Evolutionary conservation across 2,797 vertebrate genomes (phyloP), one percentile per base, ranked within the genome.

Genomic region (Acanthis flammea): DNA sequence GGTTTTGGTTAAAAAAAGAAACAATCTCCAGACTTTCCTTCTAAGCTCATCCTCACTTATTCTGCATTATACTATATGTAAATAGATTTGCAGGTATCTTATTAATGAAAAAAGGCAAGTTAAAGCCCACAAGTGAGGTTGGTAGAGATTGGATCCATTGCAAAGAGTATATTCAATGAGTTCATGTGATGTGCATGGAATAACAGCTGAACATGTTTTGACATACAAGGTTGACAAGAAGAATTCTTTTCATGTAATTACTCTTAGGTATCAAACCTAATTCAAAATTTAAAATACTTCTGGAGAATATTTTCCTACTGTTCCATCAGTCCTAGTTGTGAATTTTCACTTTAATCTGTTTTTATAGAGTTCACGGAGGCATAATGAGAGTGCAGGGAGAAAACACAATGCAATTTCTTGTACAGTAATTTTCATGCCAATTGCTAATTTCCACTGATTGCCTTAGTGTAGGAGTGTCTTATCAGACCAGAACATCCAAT

Each of bases 371-470:
- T 81, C 6, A 7, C 23, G 35, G 90, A 62, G 9, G 19, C 62
- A 57, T 92, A 84, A 95, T 76, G 41, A 67, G 50, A 53, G 15
- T 25, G 23, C 2, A 22, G 37, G 21, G n/a, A 33, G 17, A 19
- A 9, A 82, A 89, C 6, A 6, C 22, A 54, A 33, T 0, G 3
- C 48, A 82, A 76, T 95, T 86, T 85, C 74, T 92, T 74, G 74
- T 81, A 57, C 31, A 33, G 88, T 72, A 85, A 90, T 94, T 95
- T 96, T 86, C 74, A 50, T 82, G 71, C 27, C 63, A 81, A 19
- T 71, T 82, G 65, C 78, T 80, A 33, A 86, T 92, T 94, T 89
- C 53, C 9, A 3, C 50, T 93, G 83, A 95, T 89, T 93, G 80
- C 86, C 67, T 82, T 70, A 57, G 63, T 42, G 53, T 58, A 70